A percentile compares a stretch with the other conserved stretches of the same genome.
phyloP scores from a whole-genome alignment of 2,113 vertebrate genomes.

The Strix uralensis region DNA sequence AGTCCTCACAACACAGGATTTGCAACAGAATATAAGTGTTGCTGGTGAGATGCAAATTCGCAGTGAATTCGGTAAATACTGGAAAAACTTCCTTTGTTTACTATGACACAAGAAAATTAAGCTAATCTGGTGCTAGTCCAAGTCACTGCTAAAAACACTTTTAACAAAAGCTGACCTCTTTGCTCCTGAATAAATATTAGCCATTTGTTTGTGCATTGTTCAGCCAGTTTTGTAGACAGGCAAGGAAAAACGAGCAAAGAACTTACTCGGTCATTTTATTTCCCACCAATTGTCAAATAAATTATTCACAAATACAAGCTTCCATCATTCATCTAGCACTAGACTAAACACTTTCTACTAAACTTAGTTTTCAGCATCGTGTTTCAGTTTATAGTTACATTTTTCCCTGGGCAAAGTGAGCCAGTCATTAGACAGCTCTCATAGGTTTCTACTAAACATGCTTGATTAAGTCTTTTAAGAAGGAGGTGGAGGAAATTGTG shows the following conservation, averaged over 20 bases:
- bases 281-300: constrained; percentile 64
- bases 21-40: neutral
- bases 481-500: constrained; percentile 4
- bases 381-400: constrained; percentile 69
- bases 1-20: neutral
- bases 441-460: constrained; percentile 49
- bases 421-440: constrained; percentile 43
- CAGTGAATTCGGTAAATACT: constrained; percentile 8
- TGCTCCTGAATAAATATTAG: constrained; percentile 53
- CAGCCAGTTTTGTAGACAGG: constrained; percentile 38
- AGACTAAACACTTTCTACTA: constrained; percentile 79
- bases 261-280: neutral
- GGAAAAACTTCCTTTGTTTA: constrained; percentile 63
- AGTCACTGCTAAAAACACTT: constrained; percentile 6
- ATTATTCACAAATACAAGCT: constrained; percentile 65
- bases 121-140: constrained; percentile 47
- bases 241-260: constrained; percentile 33
- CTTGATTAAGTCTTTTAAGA: constrained; percentile 50
- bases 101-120: constrained; percentile 46
- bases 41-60: neutral
- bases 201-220: constrained; percentile 36
- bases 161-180: constrained; percentile 41
- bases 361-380: constrained; percentile 64
- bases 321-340: constrained; percentile 63
- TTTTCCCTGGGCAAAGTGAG: constrained; percentile 59